A percentile compares a stretch with the other conserved stretches of the same genome.
These are phyloP conservation scores for Melanotaenia boesemani DNA, from an alignment of 2,797 vertebrate species.

Conservation along the genomic window DNA sequence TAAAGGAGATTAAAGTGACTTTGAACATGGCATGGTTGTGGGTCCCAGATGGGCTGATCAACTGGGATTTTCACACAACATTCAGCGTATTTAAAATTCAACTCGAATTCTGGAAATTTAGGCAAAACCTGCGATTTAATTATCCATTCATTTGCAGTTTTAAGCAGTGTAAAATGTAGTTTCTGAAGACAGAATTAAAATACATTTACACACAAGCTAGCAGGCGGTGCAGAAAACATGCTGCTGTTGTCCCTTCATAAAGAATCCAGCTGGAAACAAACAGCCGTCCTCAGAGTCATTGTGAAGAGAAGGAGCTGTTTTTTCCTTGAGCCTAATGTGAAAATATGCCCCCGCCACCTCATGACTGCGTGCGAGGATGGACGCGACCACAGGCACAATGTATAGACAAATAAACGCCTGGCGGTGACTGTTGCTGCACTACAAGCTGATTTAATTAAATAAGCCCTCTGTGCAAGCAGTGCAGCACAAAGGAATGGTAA, in stretches of 20 bases:
- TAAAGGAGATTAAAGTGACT: too few species aligned
- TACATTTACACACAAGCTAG: background rate
- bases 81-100: too few species aligned
- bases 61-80: too few species aligned
- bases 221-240: background rate
- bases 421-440: constrained; percentile 66
- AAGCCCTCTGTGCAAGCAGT: constrained; percentile 61
- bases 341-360: constrained; percentile 66
- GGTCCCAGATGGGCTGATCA: too few species aligned
- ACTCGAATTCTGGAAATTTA: too few species aligned
- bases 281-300: constrained; percentile 52
- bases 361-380: constrained; percentile 52
- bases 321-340: constrained; percentile 70
- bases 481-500: constrained; percentile 69
- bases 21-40: too few species aligned
- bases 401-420: constrained; percentile 68
- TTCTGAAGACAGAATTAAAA: too few species aligned
- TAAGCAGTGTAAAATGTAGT: too few species aligned
- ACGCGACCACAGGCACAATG: constrained; percentile 51
- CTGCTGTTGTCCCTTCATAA: constrained; percentile 48
- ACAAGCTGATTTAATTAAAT: constrained; percentile 80
- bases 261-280: constrained; percentile 58
- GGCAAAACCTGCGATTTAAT: too few species aligned
- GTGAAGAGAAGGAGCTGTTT: constrained; percentile 77
- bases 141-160: too few species aligned